phyloP scores from a whole-genome alignment of 2,888 invertebrate species.

The Stenoptilia bipunctidactyla region DNA sequence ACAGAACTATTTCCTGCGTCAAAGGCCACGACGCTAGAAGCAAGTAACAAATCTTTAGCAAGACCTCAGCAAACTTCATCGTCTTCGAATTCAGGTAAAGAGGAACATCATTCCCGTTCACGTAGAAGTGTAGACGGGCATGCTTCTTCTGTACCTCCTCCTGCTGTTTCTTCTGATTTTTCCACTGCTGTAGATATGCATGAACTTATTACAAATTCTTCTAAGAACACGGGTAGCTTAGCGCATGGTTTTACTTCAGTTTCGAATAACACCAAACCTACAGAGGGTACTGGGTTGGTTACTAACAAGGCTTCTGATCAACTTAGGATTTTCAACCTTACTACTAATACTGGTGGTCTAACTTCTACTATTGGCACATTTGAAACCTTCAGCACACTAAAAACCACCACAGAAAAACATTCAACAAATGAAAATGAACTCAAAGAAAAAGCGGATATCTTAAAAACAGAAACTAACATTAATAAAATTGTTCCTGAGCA shows the following conservation, averaged over 20 bases:
- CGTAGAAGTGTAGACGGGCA: conserved; percentile 80
- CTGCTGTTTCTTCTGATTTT: conserved; percentile 49
- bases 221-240: conserved; percentile 51
- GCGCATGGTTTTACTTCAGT: conserved; percentile 57
- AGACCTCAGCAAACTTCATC: conserved; percentile 74
- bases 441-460: neutral
- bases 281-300: conserved; percentile 26
- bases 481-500: conserved; percentile 20
- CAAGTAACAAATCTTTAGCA: conserved; percentile 78
- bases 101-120: conserved; percentile 68
- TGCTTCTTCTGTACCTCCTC: conserved; percentile 51
- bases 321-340: conserved; percentile 23
- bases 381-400: neutral
- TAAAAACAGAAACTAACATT: conserved; percentile 11
- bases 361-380: conserved; percentile 17
- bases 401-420: neutral
- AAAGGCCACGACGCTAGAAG: conserved; percentile 77
- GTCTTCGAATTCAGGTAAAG: conserved; percentile 67
- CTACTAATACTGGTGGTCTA: conserved; percentile 41
- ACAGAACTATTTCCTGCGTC: conserved; percentile 77
- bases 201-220: conserved; percentile 55
- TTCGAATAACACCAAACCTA: conserved; percentile 20
- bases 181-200: conserved; percentile 60
- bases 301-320: conserved; percentile 39
- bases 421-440: too few species aligned